Evolutionary conservation across 2,113 vertebrate genomes (phyloP), one percentile per base, ranked within the genome.

Genomic region (Rhipidura dahli): DNA sequence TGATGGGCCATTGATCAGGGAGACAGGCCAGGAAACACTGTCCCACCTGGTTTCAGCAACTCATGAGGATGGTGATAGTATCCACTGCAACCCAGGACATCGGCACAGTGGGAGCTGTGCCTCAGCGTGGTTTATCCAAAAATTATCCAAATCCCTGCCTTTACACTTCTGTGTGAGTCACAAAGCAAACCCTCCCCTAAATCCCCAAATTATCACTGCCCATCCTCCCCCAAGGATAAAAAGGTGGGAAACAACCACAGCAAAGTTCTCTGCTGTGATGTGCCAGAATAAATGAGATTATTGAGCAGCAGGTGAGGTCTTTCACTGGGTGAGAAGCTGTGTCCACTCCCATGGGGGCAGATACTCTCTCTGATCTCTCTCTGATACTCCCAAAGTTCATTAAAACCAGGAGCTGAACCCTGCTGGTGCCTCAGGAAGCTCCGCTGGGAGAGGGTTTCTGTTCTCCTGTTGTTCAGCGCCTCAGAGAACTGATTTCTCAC

Each of bases 91-190:
- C n/a, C n/a, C n/a, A n/a, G n/a, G n/a, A n/a, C n/a, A n/a, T n/a
- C n/a, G n/a, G 56, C 8, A 6, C 20, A 31, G 31, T 1, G 72
- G 40, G 49, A 82, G 33, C 42, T 44, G 9, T 13, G 20, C 15
- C 19, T 44, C 66, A 2, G 3, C 11, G 0, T 11, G 44, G 3
- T 57, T 76, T 26, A 9, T 44, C 63, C 63, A 9, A 18, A 9
- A 4, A 35, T 59, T 9, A 14, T 37, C 30, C 63, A 16, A n/a
- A 26, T 26, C 7, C 4, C 15, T 65, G 5, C 63, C 4, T 24
- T 33, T 8, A 24, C 30, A 4, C 61, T 14, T 30, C 30, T 8
- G 40, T 15, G 13, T 8, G 61, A 44, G 30, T 6, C 11, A 6
- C 31, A 24, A 17, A 44, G 30, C 40, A 23, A 44, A 65, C 33